Evolutionary conservation across 2,113 vertebrate genomes (phyloP).

Genomic region (Pterophyllum scalare): DNA sequence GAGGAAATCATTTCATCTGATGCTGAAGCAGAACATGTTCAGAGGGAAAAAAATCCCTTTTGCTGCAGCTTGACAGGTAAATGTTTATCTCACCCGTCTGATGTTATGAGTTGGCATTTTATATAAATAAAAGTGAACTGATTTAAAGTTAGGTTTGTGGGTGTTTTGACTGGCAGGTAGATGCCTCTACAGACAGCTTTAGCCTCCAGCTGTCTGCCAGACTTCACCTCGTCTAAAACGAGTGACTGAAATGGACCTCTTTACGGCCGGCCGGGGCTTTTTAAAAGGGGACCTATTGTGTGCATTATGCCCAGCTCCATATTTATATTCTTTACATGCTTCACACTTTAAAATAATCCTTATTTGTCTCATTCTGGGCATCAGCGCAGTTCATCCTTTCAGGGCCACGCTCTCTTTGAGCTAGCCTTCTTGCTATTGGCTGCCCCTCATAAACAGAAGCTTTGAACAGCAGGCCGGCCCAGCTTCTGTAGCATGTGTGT

Average conservation of each 20-base stretch:
- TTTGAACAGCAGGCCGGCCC: background rate
- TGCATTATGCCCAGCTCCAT: background rate
- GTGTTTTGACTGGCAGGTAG: background rate
- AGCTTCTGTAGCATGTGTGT: background rate
- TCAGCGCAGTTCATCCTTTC: background rate
- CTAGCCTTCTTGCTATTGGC: background rate
- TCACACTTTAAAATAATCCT: background rate
- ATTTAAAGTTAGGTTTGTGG: background rate
- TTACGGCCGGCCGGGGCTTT: accelerated
- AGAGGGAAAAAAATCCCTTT: background rate
- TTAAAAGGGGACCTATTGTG: background rate
- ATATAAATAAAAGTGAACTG: background rate
- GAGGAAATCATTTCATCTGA: accelerated
- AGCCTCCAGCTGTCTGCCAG: background rate
- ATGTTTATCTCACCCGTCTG: background rate
- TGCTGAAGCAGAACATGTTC: background rate
- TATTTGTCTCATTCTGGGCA: too few species aligned
- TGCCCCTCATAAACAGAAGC: background rate
- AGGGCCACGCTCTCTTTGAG: background rate
- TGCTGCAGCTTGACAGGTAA: too few species aligned
- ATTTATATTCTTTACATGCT: background rate
- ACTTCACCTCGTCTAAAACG: background rate
- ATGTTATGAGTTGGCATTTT: background rate
- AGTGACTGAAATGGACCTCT: background rate
- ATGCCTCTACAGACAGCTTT: background rate